Evolutionary conservation across 1,140 invertebrate genomes (phyloP).

Genomic region (Bombus confusus): DNA sequence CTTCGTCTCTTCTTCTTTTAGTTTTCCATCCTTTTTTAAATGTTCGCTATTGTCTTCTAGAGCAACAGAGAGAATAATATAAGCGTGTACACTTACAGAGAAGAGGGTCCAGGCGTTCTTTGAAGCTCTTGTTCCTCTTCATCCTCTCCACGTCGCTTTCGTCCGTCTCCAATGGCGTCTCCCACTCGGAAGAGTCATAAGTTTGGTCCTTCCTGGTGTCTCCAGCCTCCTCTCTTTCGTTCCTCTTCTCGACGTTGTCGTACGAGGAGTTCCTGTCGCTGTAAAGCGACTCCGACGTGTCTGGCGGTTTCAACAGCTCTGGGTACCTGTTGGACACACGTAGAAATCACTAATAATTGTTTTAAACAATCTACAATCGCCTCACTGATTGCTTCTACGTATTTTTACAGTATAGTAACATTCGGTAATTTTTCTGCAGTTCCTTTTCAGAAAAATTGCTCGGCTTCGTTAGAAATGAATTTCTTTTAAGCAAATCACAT

Average conservation of each 20-base stretch:
- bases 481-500: too few relatives aligned
- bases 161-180: slow-evolving; percentile 79
- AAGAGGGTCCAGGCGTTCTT: slow-evolving; percentile 88
- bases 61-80: neutral
- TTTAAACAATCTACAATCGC: neutral
- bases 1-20: too few relatives aligned
- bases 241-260: slow-evolving; percentile 86
- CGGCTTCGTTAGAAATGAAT: too few relatives aligned
- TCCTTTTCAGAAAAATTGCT: too few relatives aligned
- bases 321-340: slow-evolving; percentile 73
- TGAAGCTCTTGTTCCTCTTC: slow-evolving; percentile 87
- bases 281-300: slow-evolving; percentile 77
- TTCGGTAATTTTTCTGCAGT: too few relatives aligned
- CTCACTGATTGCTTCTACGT: neutral
- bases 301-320: slow-evolving; percentile 78
- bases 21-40: neutral
- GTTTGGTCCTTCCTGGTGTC: slow-evolving; percentile 72
- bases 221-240: slow-evolving; percentile 67
- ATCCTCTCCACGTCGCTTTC: slow-evolving; percentile 80
- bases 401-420: too few relatives aligned
- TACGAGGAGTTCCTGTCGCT: slow-evolving; percentile 88
- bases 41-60: neutral
- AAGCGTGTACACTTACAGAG: slow-evolving; percentile 83
- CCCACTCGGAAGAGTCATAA: slow-evolving; percentile 78
- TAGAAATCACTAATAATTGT: neutral